These are phyloP conservation scores for Fragum sueziense DNA, from an alignment of 2,888 invertebrate species.

Conservation along the genomic window DNA sequence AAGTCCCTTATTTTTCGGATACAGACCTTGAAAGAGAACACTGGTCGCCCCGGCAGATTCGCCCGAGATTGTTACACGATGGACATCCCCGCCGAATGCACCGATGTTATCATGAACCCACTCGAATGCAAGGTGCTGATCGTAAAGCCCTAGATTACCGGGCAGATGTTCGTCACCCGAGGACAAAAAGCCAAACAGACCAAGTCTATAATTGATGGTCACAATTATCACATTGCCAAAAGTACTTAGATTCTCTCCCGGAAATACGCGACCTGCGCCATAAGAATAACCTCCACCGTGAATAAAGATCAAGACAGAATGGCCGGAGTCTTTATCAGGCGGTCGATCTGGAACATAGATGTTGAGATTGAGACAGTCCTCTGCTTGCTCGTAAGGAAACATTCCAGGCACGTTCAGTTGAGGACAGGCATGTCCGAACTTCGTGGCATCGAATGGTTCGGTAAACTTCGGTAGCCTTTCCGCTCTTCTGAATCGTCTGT, in stretches of 20 bases:
- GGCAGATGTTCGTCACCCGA: conserved; percentile 89
- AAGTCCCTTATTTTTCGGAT: conserved; percentile 61
- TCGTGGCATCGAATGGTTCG: conserved; percentile 7
- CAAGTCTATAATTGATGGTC: conserved; percentile 95
- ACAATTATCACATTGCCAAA: conserved; percentile 87
- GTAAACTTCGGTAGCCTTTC: neutral
- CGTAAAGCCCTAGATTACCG: conserved; percentile 96
- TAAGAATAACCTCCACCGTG: conserved; percentile 97
- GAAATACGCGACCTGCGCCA: conserved; percentile 87
- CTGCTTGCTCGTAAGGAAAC: conserved; percentile 82
- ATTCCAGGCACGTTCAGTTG: conserved; percentile 2
- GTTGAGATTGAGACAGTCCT: conserved; percentile 97
- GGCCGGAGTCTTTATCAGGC: conserved; percentile 72
- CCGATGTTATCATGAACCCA: conserved; percentile 96
- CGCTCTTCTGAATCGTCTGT: conserved; percentile 19
- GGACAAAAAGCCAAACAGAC: conserved; percentile 96
- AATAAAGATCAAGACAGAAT: conserved; percentile 94
- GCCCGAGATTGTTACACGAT: conserved; percentile 72
- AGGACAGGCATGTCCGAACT: conserved; percentile 25
- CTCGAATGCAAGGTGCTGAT: conserved; percentile 94
- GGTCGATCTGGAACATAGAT: conserved; percentile 91
- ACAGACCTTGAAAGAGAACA: conserved; percentile 66
- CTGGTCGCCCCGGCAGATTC: conserved; percentile 71
- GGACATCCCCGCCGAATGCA: conserved; percentile 70
- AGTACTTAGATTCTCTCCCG: conserved; percentile 23